A percentile compares a stretch with the other conserved stretches of the same genome.
Conservation (phyloP, 2,888 invertebrate species). For the Lithophane socia region DNA sequence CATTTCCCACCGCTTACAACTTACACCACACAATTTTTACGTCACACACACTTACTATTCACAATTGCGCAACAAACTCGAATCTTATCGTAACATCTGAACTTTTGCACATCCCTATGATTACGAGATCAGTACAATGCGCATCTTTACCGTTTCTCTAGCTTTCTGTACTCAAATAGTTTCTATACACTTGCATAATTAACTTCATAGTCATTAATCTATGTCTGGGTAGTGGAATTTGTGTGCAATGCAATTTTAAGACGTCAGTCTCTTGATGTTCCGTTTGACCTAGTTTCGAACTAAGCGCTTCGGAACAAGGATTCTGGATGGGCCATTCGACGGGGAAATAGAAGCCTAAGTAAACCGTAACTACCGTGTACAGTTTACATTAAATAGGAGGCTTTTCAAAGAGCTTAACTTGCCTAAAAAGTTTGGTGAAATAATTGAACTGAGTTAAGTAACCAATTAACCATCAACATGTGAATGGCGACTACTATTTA, state of each 20-base stretch:
- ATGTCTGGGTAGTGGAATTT: constrained; percentile 60
- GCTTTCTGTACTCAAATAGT: constrained; percentile 51
- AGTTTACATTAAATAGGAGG: constrained; percentile 33
- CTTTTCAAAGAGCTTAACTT: constrained; percentile 38
- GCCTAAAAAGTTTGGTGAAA: constrained; percentile 31
- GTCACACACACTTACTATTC: constrained; percentile 56
- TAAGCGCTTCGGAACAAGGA: constrained; percentile 54
- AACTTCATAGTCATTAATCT: constrained; percentile 65
- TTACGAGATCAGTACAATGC: constrained; percentile 61
- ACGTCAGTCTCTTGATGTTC: constrained; percentile 46
- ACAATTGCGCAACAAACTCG: constrained; percentile 75
- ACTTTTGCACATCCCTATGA: constrained; percentile 77
- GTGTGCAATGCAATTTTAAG: constrained; percentile 66
- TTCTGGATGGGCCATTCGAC: constrained; percentile 42
- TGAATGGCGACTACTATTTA: not conserved
- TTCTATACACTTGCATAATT: constrained; percentile 65
- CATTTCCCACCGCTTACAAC: constrained; percentile 21
- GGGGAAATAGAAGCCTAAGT: constrained; percentile 46
- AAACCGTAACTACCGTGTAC: constrained; percentile 33
- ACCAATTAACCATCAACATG: not conserved
- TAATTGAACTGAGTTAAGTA: constrained; percentile 22
- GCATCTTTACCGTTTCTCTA: constrained; percentile 52
- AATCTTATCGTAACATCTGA: constrained; percentile 81
- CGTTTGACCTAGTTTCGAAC: constrained; percentile 58
- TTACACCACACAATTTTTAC: constrained; percentile 47